Evolutionary conservation across 2,888 invertebrate genomes (phyloP).

Genomic region (Pimpla rufipes): DNA sequence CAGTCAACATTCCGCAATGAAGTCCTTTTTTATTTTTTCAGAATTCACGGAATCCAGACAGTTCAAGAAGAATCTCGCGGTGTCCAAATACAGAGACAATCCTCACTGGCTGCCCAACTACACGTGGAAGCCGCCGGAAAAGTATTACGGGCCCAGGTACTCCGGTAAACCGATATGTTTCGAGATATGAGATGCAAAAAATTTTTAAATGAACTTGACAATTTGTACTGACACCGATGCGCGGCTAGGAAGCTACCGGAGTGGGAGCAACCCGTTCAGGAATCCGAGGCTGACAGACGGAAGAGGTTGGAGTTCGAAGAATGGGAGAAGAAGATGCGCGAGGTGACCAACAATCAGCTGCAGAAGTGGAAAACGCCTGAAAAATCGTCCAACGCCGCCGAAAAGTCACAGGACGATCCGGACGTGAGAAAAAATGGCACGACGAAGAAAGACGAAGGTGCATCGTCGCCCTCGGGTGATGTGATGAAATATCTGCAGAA

Average conservation of each 20-base stretch:
- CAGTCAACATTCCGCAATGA: background rate
- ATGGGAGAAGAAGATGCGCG: constrained; percentile 72
- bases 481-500: constrained; percentile 36
- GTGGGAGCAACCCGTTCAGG: constrained; percentile 57
- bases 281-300: constrained; percentile 43
- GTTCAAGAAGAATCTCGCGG: constrained; percentile 62
- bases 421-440: background rate
- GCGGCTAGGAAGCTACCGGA: constrained; percentile 58
- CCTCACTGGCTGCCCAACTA: constrained; percentile 67
- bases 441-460: background rate
- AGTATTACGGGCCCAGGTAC: constrained; percentile 65
- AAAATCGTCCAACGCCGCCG: constrained; percentile 8
- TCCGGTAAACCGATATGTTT: background rate
- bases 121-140: constrained; percentile 65
- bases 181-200: too few relatives aligned
- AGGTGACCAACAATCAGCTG: constrained; percentile 65
- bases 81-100: constrained; percentile 64
- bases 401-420: background rate
- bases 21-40: constrained; percentile 37
- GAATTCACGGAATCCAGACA: constrained; percentile 65
- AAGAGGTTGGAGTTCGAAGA: constrained; percentile 51
- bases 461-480: background rate
- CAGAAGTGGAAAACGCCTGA: constrained; percentile 67
- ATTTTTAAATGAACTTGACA: background rate
- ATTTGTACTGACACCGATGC: constrained; percentile 11